Conservation (phyloP, 2,888 invertebrate genomes). For the Iselma pallidipennis region DNA sequence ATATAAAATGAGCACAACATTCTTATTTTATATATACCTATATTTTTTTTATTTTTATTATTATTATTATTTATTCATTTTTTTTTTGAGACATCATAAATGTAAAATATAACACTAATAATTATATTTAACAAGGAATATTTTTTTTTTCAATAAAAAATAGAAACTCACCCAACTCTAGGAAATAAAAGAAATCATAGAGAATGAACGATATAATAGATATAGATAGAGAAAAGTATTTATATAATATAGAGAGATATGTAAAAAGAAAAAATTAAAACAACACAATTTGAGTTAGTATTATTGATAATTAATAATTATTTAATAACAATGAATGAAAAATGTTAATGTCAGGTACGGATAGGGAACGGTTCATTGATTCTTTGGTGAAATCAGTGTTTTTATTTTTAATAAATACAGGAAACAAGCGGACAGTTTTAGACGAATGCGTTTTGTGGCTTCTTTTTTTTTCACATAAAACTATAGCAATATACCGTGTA, state of each 20-base stretch:
- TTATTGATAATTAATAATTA: constrained; percentile 27
- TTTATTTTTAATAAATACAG: background rate
- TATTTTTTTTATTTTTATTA: background rate
- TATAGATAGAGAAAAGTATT: background rate
- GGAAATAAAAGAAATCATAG: background rate
- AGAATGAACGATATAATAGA: background rate
- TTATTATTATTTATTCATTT: constrained; percentile 16
- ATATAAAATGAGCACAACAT: constrained; percentile 53
- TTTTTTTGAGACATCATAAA: constrained; percentile 42
- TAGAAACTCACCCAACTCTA: constrained; percentile 21
- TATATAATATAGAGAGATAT: background rate
- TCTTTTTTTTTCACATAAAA: background rate
- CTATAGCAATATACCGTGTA: too few relatives aligned
- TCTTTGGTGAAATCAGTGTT: constrained; percentile 1
- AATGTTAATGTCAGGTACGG: constrained; percentile 51
- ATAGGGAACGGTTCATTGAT: constrained; percentile 46
- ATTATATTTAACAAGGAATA: constrained; percentile 28
- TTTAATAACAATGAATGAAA: constrained; percentile 38
- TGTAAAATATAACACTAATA: constrained; percentile 40
- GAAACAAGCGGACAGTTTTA: background rate
- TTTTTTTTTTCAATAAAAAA: constrained; percentile 14
- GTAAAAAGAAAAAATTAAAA: constrained; percentile 17
- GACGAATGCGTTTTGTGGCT: background rate
- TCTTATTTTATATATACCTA: constrained; percentile 24
- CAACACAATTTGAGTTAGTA: constrained; percentile 24